A percentile compares a stretch with the other conserved stretches of the same genome.
Evolutionary conservation across 2,113 vertebrate species (phyloP).

Genomic region (Forbesichthys papilliferus): DNA sequence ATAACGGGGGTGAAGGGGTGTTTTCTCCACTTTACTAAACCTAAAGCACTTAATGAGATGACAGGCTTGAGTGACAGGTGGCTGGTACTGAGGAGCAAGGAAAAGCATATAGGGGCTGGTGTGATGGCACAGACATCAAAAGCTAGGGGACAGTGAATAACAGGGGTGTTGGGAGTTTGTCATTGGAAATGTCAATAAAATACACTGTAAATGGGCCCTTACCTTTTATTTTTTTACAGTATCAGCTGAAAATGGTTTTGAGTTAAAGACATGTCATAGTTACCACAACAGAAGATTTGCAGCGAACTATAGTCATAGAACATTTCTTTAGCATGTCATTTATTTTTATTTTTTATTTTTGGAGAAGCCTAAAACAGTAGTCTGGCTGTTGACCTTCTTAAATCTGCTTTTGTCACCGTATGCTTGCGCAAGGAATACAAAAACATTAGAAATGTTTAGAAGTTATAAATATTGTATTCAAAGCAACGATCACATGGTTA

Average conservation of each 20-base stretch:
- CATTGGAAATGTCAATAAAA: too few relatives aligned
- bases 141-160: not conserved
- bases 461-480: not conserved
- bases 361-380: too few relatives aligned
- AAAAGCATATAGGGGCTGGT: not conserved
- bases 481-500: not conserved
- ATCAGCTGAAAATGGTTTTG: too few relatives aligned
- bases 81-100: constrained; percentile 14
- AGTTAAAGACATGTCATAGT: too few relatives aligned
- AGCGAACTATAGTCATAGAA: too few relatives aligned
- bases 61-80: constrained; percentile 31
- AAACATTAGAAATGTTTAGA: too few relatives aligned
- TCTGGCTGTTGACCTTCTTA: not conserved
- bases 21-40: constrained; percentile 26
- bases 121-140: not conserved
- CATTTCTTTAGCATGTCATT: too few relatives aligned
- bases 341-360: too few relatives aligned
- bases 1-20: not conserved
- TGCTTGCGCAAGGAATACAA: not conserved
- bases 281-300: too few relatives aligned
- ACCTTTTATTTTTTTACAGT: too few relatives aligned
- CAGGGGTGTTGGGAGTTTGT: too few relatives aligned
- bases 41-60: constrained; percentile 42
- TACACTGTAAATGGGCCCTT: too few relatives aligned
- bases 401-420: not conserved